A percentile compares a stretch with the other conserved stretches of the same genome.
These are phyloP conservation scores for Ichneumon xanthorius DNA, from an alignment of 2,888 invertebrate species.

Conservation along the genomic window DNA sequence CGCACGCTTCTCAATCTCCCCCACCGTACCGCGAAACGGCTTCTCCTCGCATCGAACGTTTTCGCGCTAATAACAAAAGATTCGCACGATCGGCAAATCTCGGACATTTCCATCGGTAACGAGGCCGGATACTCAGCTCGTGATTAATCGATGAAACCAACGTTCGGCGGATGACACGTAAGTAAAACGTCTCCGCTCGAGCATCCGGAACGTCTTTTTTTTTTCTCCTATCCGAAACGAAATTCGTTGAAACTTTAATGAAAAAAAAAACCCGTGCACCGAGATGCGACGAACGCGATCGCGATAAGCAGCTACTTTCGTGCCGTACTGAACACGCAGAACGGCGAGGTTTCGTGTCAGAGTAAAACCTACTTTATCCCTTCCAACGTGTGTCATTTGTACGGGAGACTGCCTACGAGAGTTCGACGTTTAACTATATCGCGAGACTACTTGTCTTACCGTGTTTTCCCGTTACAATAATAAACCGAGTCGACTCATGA, in stretches of 20 bases:
- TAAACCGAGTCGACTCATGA: background rate
- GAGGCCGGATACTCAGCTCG: background rate
- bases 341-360: background rate
- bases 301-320: background rate
- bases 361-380: background rate
- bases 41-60: background rate
- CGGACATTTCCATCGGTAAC: background rate
- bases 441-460: background rate
- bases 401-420: background rate
- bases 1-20: background rate
- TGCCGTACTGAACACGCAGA: too few relatives aligned
- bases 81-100: background rate
- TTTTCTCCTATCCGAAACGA: too few relatives aligned
- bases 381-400: background rate
- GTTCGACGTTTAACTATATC: background rate
- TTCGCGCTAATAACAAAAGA: background rate
- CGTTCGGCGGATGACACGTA: constrained; percentile 6
- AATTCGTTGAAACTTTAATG: background rate
- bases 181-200: background rate
- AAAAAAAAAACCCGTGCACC: too few relatives aligned
- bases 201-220: too few relatives aligned
- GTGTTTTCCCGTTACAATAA: constrained; percentile 2
- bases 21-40: background rate
- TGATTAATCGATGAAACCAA: constrained; percentile 5
- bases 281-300: background rate